Conservation (phyloP, 2,888 invertebrate genomes). For the Lacanobia oleracea region DNA sequence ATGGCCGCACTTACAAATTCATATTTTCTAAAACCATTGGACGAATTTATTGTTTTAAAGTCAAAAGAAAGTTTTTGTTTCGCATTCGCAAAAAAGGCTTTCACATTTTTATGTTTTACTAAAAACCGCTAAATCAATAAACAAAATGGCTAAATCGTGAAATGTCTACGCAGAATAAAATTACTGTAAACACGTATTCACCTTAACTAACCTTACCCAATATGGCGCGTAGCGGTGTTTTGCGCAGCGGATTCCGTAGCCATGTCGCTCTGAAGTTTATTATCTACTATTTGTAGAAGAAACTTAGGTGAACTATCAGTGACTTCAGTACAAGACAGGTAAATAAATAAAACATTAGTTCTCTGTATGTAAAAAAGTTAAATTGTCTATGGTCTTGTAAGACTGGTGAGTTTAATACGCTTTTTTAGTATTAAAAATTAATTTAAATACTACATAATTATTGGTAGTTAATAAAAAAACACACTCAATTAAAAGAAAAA, state of each 20-base stretch:
- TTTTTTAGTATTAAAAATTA: neutral
- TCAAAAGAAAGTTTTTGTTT: constrained; percentile 36
- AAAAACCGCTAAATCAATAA: constrained; percentile 17
- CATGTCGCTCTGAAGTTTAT: constrained; percentile 36
- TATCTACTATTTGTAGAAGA: constrained; percentile 18
- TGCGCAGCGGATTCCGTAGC: constrained; percentile 35
- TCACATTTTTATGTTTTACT: constrained; percentile 21
- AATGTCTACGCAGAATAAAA: constrained; percentile 34
- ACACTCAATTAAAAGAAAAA: too few relatives aligned
- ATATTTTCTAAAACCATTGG: constrained; percentile 36
- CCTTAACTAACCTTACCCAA: constrained; percentile 45
- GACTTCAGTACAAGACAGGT: constrained; percentile 12
- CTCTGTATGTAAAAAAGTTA: too few relatives aligned
- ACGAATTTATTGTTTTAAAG: constrained; percentile 1
- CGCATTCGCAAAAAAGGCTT: constrained; percentile 20
- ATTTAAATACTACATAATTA: too few relatives aligned
- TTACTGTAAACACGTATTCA: constrained; percentile 20
- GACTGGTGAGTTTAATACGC: neutral
- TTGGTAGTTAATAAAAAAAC: too few relatives aligned
- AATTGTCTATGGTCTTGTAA: neutral
- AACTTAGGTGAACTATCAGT: constrained; percentile 19
- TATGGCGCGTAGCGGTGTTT: constrained; percentile 45
- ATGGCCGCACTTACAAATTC: constrained; percentile 10
- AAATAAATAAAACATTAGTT: constrained; percentile 6
- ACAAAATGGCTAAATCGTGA: constrained; percentile 35